Evolutionary conservation across 2,113 vertebrate genomes (phyloP), one percentile per base, ranked within the genome.

Genomic region (Scortum barcoo): DNA sequence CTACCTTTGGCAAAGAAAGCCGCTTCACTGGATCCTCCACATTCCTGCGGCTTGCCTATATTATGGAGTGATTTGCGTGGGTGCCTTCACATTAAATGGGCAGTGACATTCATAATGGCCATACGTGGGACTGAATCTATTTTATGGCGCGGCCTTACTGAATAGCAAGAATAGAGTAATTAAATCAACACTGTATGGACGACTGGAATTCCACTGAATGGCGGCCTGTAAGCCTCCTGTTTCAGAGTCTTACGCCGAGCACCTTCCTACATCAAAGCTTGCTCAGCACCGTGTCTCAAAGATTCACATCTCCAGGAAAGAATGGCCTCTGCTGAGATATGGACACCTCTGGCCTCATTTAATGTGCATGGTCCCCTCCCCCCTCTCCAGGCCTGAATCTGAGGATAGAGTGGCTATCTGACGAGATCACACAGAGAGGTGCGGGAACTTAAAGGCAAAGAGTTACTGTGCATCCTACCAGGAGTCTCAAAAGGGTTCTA

Each of bases 201-300:
- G 33, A 80, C 83, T 81, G 89, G 90, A 92, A 92, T 91, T 91
- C 86, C 61, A 65, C 87, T 84, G 78, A 93, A 91, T 61, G 51
- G 76, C 26, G 50, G 72, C 76, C 86, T 69, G 78, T 89, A 91
- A 93, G 92, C 84, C 87, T 92, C 86, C 91, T 83, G 86, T 93
- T 94, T 90, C 84, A 82, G 48, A 50, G 71, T 87, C 84, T 72
- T 89, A 87, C 91, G 72, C 90, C 58, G 78, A 88, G 88, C 93
- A 92, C 91, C 91, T 93, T 95, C 90, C 86, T 72, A 94, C 94
- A 94, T 95, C 94, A 95, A 95, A 95, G 95, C 92, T 42, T 56
- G 77, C 88, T 76, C 81, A 80, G 86, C 56, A 36, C 72, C 76
- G 74, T 44, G 87, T 94, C 94, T 94, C 89, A 92, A 91, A 93